Evolutionary conservation across 2,888 invertebrate genomes (phyloP).

Genomic region (Thecophora atra): DNA sequence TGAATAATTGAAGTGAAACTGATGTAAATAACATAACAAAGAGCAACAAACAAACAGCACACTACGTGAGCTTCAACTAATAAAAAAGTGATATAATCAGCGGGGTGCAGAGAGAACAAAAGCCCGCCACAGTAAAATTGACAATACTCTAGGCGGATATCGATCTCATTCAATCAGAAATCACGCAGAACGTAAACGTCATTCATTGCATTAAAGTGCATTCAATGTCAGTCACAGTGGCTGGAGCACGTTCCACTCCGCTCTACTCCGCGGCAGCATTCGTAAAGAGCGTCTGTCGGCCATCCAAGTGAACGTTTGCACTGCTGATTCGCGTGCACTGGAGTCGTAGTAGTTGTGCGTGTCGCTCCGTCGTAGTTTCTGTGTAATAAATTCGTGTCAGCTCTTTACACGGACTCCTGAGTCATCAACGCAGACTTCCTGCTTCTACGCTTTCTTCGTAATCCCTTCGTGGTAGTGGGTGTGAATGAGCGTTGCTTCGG

Average conservation of each 20-base stretch:
- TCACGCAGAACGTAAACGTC: conserved; percentile 30
- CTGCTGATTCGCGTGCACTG: conserved; percentile 11
- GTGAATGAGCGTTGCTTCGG: not conserved
- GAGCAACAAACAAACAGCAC: conserved; percentile 1
- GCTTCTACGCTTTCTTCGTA: not conserved
- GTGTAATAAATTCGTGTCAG: conserved; percentile 23
- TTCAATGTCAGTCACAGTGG: conserved; percentile 23
- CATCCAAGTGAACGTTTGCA: not conserved
- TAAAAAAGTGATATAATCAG: not conserved
- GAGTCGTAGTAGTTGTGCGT: conserved; percentile 12
- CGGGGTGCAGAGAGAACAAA: not conserved
- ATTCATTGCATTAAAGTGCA: conserved; percentile 25
- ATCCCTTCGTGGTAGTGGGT: not conserved
- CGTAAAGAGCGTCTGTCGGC: not conserved
- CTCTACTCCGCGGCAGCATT: not conserved
- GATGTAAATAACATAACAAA: not conserved
- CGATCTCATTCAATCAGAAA: conserved; percentile 32
- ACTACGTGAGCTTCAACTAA: not conserved
- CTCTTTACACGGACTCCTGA: conserved; percentile 25
- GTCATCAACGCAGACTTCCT: conserved; percentile 19
- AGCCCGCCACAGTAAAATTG: not conserved
- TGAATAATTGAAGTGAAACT: not conserved
- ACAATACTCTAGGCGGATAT: conserved; percentile 33
- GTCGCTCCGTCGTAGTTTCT: conserved; percentile 1
- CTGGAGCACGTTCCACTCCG: not conserved